These are phyloP conservation scores for Meloe dianella DNA, from an alignment of 2,888 invertebrate genomes.

Conservation along the genomic window DNA sequence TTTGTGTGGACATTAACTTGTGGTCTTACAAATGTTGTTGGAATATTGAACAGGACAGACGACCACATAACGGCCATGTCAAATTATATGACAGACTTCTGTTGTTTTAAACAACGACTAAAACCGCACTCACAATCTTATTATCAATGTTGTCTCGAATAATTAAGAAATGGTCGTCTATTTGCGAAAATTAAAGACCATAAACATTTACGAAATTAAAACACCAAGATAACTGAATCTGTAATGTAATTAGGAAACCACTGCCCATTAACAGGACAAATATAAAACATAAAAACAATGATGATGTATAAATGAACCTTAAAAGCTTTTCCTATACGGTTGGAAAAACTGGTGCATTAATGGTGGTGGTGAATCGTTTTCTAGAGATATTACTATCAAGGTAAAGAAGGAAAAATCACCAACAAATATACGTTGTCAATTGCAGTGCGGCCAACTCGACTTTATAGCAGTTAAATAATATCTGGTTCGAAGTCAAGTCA, in stretches of 20 bases:
- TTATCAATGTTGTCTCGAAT: slow-evolving; percentile 22
- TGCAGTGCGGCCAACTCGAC: background rate
- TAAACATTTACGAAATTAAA: slow-evolving; percentile 27
- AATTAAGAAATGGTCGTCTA: slow-evolving; percentile 24
- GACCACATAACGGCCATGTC: slow-evolving; percentile 27
- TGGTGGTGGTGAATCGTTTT: background rate
- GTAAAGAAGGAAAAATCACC: background rate
- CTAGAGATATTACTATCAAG: background rate
- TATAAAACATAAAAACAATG: slow-evolving; percentile 22
- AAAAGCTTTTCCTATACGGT: slow-evolving; percentile 29
- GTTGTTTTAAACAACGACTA: slow-evolving; percentile 9
- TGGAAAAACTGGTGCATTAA: slow-evolving; percentile 12
- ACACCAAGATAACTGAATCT: slow-evolving; percentile 27
- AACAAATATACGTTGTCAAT: background rate
- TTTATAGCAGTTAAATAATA: background rate
- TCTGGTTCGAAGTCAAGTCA: no score
- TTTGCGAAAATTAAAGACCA: slow-evolving; percentile 18
- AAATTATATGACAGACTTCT: slow-evolving; percentile 23
- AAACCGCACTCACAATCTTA: background rate
- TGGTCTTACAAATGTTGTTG: slow-evolving; percentile 32
- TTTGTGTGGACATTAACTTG: slow-evolving; percentile 32
- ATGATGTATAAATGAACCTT: slow-evolving; percentile 27
- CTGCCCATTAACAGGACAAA: slow-evolving; percentile 38
- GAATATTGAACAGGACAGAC: slow-evolving; percentile 34
- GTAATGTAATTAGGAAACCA: slow-evolving; percentile 42